Base-by-base conservation (phyloP, 2,113 vertebrate species). In the Anolis sagrei region DNA sequence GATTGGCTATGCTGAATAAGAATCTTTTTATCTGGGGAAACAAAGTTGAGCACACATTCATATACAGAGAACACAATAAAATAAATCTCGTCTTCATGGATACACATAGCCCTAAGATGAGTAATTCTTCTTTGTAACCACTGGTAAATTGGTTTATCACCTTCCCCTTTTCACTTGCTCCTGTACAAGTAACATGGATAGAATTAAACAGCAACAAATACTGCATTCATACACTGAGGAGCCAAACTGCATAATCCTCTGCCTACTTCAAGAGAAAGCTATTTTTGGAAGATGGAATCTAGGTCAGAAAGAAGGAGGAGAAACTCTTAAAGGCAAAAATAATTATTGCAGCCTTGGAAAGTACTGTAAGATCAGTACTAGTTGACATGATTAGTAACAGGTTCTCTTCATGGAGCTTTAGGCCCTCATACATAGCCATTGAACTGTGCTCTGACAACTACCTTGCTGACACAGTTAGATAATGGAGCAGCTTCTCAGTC, bases 281-380 rank as follows among this genome's bases (percentile, higher is more conserved):
- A 96, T 96, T 97, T 96, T 91, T 94, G 95, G 95, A 94, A 95
- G 68, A 5, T 91, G 89, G 93, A 96, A 96, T 95, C 94, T 96
- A 95, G 95, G 96, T 96, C 94, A 96, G 94, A 94, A 94, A 92
- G 88, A 93, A 89, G 90, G 92, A 58, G 54, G 54, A 58, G 93
- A 92, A 58, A 89, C 73, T 88, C 77, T 79, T 81, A 88, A 90
- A 86, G 80, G 85, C 18, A 89, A 81, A 23, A 85, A 66, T 83
- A 89, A 73, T 73, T 89, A 87, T 72, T 27, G 76, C 66, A 69
- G 66, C 76, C 84, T 79, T 88, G 87, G 88, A 79, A 93, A 91
- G 90, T 89, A 1, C 1, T 74, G 5, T 0, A 0, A 82, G 91
- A 91, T 89, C 88, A 92, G 80, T 49, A 61, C 82, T 18, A 80